Conservation (phyloP, 2,113 vertebrate genomes). For the Mystacornis crossleyi region DNA sequence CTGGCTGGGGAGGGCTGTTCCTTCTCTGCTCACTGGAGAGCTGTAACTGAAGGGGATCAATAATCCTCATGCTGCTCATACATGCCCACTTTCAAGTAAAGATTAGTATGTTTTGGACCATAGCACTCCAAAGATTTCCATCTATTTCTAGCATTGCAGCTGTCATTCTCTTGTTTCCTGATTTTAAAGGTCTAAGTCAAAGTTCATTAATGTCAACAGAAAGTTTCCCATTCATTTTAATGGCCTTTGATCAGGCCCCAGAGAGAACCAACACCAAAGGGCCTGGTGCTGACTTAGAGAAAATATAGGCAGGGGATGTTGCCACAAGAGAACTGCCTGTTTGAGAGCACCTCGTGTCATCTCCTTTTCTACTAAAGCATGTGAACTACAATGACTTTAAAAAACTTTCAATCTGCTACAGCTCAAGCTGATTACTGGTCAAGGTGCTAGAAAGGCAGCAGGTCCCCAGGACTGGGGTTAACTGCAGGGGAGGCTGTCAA, state of each 20-base stretch:
- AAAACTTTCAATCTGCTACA: not conserved
- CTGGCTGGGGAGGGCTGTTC: not conserved
- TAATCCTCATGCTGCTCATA: not conserved
- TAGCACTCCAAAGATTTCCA: not conserved
- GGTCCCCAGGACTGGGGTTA: not conserved
- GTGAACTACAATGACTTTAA: not conserved
- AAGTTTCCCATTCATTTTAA: not conserved
- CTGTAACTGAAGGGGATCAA: not conserved
- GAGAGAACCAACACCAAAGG: not conserved
- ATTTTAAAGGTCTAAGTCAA: not conserved
- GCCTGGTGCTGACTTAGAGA: not conserved
- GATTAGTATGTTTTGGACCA: not conserved
- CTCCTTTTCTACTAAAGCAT: not conserved
- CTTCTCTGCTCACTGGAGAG: not conserved
- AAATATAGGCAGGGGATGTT: accelerated
- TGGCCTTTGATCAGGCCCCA: not conserved
- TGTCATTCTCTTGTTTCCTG: not conserved
- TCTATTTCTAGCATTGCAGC: not conserved
- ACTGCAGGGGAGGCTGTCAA: accelerated
- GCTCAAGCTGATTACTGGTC: not conserved
- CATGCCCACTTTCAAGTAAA: not conserved
- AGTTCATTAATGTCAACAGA: not conserved
- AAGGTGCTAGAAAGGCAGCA: not conserved
- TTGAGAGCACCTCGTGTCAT: not conserved
- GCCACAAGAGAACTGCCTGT: not conserved